These are phyloP conservation scores for Brevimyrus niger DNA, from an alignment of 2,113 vertebrate species.

Conservation along the genomic window DNA sequence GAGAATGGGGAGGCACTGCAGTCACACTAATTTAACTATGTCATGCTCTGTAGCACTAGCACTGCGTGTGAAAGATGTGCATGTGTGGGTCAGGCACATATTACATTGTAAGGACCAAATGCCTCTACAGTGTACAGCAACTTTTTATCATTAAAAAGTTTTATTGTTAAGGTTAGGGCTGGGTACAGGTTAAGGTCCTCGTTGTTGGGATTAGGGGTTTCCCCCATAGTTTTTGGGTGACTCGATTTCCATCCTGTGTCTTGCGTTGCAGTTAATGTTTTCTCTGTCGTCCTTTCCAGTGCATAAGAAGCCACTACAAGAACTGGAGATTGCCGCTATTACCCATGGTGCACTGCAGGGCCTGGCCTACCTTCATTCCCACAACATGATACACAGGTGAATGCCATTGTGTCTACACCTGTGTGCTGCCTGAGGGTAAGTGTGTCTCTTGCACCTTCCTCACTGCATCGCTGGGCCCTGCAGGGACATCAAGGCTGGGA, in stretches of 20 bases:
- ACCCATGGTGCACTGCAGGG: constrained; percentile 97
- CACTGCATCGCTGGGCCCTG: not conserved
- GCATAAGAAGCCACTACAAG: constrained; percentile 98
- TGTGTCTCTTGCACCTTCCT: not conserved
- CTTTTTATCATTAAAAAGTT: no score
- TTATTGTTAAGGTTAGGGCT: not conserved
- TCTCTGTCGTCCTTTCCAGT: constrained; percentile 57
- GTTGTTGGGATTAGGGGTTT: not conserved
- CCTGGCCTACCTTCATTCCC: constrained; percentile 96
- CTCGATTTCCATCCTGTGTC: not conserved
- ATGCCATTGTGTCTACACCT: constrained; percentile 38
- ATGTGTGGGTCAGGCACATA: not conserved
- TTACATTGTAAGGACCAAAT: not conserved
- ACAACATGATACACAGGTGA: constrained; percentile 98
- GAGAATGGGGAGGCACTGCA: not conserved
- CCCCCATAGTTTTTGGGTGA: not conserved
- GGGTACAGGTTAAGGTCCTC: not conserved
- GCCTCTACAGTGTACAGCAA: not conserved
- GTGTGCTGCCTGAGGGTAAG: not conserved
- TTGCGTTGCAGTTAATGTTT: not conserved
- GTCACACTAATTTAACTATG: no score
- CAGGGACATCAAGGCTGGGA: constrained; percentile 66
- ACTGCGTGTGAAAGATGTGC: not conserved
- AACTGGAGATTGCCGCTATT: constrained; percentile 98
- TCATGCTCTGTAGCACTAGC: not conserved